Evolutionary conservation across 2,797 vertebrate genomes (phyloP).

Genomic region (Hapalemur alaotrensis): DNA sequence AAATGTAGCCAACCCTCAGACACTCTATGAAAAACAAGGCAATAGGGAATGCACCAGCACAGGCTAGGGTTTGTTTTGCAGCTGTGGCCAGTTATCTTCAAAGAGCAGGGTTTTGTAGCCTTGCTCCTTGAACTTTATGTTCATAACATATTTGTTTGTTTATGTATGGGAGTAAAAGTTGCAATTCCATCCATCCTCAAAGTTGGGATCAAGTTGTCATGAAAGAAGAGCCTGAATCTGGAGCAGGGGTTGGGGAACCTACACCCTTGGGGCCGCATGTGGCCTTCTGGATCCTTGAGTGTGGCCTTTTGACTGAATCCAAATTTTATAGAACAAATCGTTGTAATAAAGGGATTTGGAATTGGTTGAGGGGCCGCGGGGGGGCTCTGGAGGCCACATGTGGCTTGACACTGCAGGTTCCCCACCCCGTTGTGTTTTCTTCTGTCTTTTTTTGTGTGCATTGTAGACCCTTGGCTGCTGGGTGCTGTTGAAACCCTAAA

Average conservation of each 20-base stretch:
- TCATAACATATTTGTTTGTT: not conserved
- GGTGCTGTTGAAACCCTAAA: slow-evolving; percentile 32
- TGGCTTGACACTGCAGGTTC: not conserved
- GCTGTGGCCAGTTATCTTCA: fast-evolving
- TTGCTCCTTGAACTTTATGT: not conserved
- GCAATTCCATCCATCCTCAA: not conserved
- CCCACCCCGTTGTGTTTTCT: not conserved
- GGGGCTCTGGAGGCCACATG: not conserved
- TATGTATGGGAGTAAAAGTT: not conserved
- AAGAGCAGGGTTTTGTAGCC: not conserved
- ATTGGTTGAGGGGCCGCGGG: not conserved
- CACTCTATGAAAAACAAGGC: not conserved
- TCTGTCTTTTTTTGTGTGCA: not conserved
- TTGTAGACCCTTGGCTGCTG: not conserved
- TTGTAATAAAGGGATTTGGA: not conserved
- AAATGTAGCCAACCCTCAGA: not conserved
- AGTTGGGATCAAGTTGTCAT: not conserved
- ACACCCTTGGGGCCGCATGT: not conserved
- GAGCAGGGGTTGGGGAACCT: not conserved
- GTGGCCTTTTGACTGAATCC: not conserved
- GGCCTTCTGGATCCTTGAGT: not conserved
- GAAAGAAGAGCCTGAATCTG: not conserved
- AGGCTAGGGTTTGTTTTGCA: not conserved
- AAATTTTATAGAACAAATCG: not conserved
- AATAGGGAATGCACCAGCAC: too few relatives aligned